A percentile compares a stretch with the other conserved stretches of the same genome.
Evolutionary conservation across 53 echinoderm and acorn worm species (phyloP).

Genomic region (Echinometra lucunter): DNA sequence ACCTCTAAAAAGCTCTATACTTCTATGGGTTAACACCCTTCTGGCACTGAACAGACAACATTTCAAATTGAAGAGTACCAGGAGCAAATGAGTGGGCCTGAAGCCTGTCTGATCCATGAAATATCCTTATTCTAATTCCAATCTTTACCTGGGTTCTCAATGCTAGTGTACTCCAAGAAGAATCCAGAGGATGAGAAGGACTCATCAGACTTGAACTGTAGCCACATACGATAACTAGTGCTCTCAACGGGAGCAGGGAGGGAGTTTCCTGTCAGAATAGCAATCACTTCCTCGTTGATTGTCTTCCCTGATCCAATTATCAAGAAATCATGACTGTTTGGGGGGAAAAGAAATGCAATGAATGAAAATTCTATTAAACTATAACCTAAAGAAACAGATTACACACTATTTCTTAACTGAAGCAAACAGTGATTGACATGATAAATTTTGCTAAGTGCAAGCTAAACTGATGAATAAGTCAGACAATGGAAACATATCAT

Average conservation of each 20-base stretch:
- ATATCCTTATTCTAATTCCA: neutral
- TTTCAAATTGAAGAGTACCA: too few species aligned
- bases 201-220: slow-evolving; percentile 77
- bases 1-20: too few species aligned
- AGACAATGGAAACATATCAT: too few species aligned
- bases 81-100: too few species aligned
- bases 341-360: neutral
- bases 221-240: slow-evolving; percentile 78
- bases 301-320: slow-evolving; percentile 64
- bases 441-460: too few species aligned
- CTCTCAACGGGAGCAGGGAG: slow-evolving; percentile 48
- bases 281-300: slow-evolving; percentile 72
- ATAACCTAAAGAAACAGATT: too few species aligned
- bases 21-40: too few species aligned
- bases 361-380: too few species aligned
- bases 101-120: neutral
- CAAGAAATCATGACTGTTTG: slow-evolving; percentile 78
- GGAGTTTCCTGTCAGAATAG: slow-evolving; percentile 63
- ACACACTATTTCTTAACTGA: too few species aligned
- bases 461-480: too few species aligned
- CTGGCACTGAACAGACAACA: too few species aligned
- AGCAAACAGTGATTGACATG: too few species aligned
- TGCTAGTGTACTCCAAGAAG: slow-evolving; percentile 61
- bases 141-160: slow-evolving; percentile 62
- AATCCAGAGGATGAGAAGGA: slow-evolving; percentile 73